Percentiles rank a stretch among this genome's conserved stretches.
These are phyloP conservation scores for Drosophila atripex DNA, from an alignment of 2,888 invertebrate genomes.

Conservation along the genomic window DNA sequence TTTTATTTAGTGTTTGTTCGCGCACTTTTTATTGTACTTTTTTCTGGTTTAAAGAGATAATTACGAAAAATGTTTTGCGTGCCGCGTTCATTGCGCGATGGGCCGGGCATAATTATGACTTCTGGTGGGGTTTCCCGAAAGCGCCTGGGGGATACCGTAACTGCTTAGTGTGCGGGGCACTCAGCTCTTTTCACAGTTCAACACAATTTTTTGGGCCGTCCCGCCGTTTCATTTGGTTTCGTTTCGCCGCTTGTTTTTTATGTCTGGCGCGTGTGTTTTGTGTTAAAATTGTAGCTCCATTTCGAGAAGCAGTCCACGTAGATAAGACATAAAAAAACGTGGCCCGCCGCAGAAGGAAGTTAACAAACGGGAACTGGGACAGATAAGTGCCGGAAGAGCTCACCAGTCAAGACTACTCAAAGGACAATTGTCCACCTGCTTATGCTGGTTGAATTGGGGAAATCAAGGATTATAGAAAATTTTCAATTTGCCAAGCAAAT, in stretches of 20 bases:
- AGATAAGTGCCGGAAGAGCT: constrained; percentile 1
- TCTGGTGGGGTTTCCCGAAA: constrained; percentile 26
- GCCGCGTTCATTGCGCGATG: constrained; percentile 54
- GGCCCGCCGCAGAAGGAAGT: constrained; percentile 46
- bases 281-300: constrained; percentile 73
- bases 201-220: constrained; percentile 39
- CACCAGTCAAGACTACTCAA: constrained; percentile 32
- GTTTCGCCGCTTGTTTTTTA: constrained; percentile 60
- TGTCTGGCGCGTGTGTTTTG: constrained; percentile 73
- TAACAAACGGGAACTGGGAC: constrained; percentile 7
- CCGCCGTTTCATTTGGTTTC: constrained; percentile 13
- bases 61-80: constrained; percentile 76
- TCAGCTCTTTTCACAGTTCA: constrained; percentile 31
- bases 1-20: constrained; percentile 24
- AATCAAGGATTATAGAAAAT: constrained; percentile 54
- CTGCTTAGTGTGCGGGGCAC: constrained; percentile 19
- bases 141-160: neutral
- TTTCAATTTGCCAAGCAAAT: constrained; percentile 75
- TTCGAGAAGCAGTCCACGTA: constrained; percentile 64
- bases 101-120: constrained; percentile 69
- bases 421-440: constrained; percentile 28
- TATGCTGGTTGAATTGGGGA: constrained; percentile 23
- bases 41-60: constrained; percentile 67
- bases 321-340: constrained; percentile 64
- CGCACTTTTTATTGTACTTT: constrained; percentile 40